These are phyloP conservation scores for Thumatha senex DNA, from an alignment of 2,888 invertebrate genomes.

Conservation along the genomic window DNA sequence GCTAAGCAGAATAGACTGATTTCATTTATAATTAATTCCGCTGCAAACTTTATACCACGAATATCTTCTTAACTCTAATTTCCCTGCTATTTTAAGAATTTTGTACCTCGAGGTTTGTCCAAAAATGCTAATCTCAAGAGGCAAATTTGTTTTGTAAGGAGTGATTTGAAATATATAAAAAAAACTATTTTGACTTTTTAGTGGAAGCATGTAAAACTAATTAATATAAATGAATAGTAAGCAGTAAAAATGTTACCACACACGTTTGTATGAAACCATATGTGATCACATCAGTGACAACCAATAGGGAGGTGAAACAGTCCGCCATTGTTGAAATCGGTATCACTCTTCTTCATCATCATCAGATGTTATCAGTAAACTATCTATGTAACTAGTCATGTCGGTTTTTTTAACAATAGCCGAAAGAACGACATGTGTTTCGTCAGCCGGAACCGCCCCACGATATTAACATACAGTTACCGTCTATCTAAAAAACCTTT, in stretches of 20 bases:
- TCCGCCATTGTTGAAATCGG: too few relatives aligned
- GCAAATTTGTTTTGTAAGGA: constrained; percentile 16
- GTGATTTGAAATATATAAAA: constrained; percentile 10
- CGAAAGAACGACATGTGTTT: constrained; percentile 70
- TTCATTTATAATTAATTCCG: constrained; percentile 49
- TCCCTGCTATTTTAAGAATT: constrained; percentile 40
- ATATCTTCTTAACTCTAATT: constrained; percentile 40
- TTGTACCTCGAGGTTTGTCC: constrained; percentile 33
- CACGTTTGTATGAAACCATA: too few relatives aligned
- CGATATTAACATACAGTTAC: constrained; percentile 73
- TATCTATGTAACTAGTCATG: constrained; percentile 56
- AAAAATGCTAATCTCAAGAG: constrained; percentile 14
- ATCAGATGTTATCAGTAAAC: constrained; percentile 50
- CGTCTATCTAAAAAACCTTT: constrained; percentile 56
- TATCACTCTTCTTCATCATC: too few relatives aligned
- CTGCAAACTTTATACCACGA: constrained; percentile 44
- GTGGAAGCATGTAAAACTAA: too few relatives aligned
- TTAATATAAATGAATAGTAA: neutral
- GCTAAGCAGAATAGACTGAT: constrained; percentile 41
- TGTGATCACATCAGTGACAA: too few relatives aligned
- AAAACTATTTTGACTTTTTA: too few relatives aligned
- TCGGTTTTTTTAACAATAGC: constrained; percentile 65
- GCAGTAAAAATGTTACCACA: too few relatives aligned
- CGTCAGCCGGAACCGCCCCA: constrained; percentile 67
- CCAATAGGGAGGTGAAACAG: constrained; percentile 22